Evolutionary conservation across 2,888 invertebrate genomes (phyloP), one percentile per base, ranked within the genome.

Genomic region (Prosopocoilus inquinatus): DNA sequence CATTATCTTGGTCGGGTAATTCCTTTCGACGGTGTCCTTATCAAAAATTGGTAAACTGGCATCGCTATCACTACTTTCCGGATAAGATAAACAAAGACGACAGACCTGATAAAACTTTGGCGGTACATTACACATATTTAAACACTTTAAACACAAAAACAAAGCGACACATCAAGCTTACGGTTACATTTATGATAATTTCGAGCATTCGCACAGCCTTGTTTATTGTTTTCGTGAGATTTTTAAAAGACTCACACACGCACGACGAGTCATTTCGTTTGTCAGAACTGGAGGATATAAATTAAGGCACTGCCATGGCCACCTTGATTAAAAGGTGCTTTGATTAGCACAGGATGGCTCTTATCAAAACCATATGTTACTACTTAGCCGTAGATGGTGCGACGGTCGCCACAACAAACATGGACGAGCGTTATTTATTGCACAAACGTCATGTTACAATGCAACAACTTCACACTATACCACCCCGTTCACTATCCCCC

Each of bases 101-200:
- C 91, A 91, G 84, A 92, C 88, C 86, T 90, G 90, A 85, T 90
- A 90, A 84, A 90, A 91, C 86, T 91, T 91, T 84, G 88, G 87
- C 86, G 91, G 91, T 86, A 91, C 88, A 74, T 71, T 73, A 87
- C 88, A 90, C 91, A 91, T 91, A 86, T 87, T 89, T 88, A 82
- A 80, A 41, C 46, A 60, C 60, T 58, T 58, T 62, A 68, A 70
- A 75, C 72, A 70, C 71, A 74, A 72, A 68, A 71, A 75, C 70
- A 71, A 69, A 70, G 67, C 65, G 67, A 70, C 69, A 71, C 70
- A 70, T 70, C 64, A 68, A 66, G 63, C 60, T 61, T 60, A 61
- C 62, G 59, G 64, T 64, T 67, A 74, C 72, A 74, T 74, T 70
- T 70, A 73, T 70, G 67, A 69, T 67, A 65, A 70, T 66, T 67